Percentiles rank a stretch among this genome's conserved stretches.
Conservation (phyloP, 2,888 invertebrate species). For the Eupithecia abbreviata region DNA sequence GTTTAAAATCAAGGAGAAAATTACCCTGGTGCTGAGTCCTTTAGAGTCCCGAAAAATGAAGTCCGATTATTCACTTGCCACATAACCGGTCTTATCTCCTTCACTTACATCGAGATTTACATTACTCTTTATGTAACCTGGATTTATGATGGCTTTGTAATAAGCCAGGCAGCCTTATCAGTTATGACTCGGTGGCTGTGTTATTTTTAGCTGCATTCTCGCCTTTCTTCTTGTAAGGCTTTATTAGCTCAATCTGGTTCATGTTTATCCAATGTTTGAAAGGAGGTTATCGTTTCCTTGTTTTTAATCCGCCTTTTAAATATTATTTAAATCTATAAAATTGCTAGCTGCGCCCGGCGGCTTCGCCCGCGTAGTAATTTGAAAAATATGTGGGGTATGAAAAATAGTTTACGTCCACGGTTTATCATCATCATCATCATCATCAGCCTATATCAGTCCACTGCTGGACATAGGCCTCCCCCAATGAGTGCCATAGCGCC, state of each 20-base stretch:
- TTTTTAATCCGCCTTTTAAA: neutral
- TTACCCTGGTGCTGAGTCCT: neutral
- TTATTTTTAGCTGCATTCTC: slow-evolving; percentile 59
- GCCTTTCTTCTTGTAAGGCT: slow-evolving; percentile 23
- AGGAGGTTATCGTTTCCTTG: slow-evolving; percentile 7
- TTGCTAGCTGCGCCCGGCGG: too few relatives aligned
- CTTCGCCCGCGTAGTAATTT: too few relatives aligned
- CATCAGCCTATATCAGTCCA: too few relatives aligned
- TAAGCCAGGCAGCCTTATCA: slow-evolving; percentile 60
- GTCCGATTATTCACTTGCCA: neutral
- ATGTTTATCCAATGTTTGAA: slow-evolving; percentile 3
- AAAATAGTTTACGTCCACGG: too few relatives aligned
- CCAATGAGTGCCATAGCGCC: too few relatives aligned
- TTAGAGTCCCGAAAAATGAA: neutral
- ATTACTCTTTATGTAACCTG: slow-evolving; percentile 57
- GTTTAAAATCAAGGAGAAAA: neutral
- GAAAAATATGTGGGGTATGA: too few relatives aligned
- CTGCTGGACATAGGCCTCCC: too few relatives aligned
- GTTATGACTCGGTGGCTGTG: slow-evolving; percentile 52
- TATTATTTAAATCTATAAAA: neutral
- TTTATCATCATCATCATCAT: too few relatives aligned
- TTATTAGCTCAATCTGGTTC: slow-evolving; percentile 15
- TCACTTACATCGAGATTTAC: slow-evolving; percentile 27
- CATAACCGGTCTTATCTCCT: slow-evolving; percentile 25
- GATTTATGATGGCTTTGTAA: slow-evolving; percentile 54